Evolutionary conservation across 1,140 invertebrate genomes (phyloP), one percentile per base, ranked within the genome.

Genomic region (Papilio aristodemus): DNA sequence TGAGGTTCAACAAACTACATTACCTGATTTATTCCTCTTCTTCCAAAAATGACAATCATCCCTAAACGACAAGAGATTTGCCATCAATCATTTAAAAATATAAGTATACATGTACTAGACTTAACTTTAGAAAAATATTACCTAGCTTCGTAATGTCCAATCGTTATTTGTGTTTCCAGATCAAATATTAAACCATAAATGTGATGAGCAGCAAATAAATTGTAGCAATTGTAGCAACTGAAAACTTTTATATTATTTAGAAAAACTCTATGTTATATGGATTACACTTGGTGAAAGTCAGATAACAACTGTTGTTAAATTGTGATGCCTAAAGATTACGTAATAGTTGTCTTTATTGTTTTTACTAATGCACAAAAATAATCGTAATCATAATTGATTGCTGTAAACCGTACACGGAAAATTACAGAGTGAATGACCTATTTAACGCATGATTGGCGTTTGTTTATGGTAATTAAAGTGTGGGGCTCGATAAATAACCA

Each of bases 381-480:
- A 54, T 54, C 1, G 46, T 54, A 54, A 54, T 54, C 11, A 54
- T 11, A 54, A 54, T 54, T 54, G 22, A 54, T 22, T 25, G 46
- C 19, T 54, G 22, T 54, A 17, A 54, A 54, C 9, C 19, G 22
- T 54, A 54, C 10, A 54, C 46, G 46, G 46, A 54, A 54, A 54
- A 54, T 54, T 54, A 54, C 46, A 25, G 19, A 22, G 46, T 54
- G 46, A 54, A 54, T 54, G 46, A 54, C 46, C 46, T 54, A 54
- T 54, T 54, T 22, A 54, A 54, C 22, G 46, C 46, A 54, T 54
- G 46, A 54, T 54, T 54, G 46, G 46, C 46, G 46, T 54, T 54
- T 54, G 46, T 10, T 54, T 54, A 54, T 54, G 46, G 46, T 54
- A 54, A 54, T 54, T 54, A 54, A 54, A 54, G 46, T 54, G 46